These are phyloP conservation scores for Trematomus bernacchii DNA, from an alignment of 2,797 vertebrate genomes.

Conservation along the genomic window DNA sequence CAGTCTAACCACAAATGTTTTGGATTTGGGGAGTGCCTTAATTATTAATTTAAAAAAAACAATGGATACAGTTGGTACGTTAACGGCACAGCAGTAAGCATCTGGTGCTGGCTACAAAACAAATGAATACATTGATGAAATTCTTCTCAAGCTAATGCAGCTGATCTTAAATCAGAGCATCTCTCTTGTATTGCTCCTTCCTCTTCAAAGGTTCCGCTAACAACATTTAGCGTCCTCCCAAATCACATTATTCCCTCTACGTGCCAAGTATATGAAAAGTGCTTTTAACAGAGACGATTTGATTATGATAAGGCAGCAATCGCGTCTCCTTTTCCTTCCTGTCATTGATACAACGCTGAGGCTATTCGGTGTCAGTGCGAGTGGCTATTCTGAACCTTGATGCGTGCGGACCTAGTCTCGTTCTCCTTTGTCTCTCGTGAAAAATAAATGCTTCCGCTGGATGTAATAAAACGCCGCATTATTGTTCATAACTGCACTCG, in stretches of 20 bases:
- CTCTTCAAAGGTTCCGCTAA: conserved; percentile 43
- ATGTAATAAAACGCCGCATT: conserved; percentile 86
- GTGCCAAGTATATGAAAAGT: conserved; percentile 60
- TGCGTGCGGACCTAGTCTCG: conserved; percentile 50
- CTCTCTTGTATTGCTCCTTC: conserved; percentile 28
- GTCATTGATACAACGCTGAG: conserved; percentile 44
- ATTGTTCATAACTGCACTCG: conserved; percentile 84
- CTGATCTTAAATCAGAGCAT: conserved; percentile 53
- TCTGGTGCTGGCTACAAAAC: conserved; percentile 24
- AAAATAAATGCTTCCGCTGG: conserved; percentile 87
- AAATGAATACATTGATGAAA: conserved; percentile 45
- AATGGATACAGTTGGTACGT: conserved; percentile 9
- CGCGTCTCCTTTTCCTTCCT: conserved; percentile 70
- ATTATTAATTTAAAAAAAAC: conserved; percentile 21
- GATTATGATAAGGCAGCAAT: conserved; percentile 62
- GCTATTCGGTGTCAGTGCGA: conserved; percentile 71
- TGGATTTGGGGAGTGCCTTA: conserved; percentile 43
- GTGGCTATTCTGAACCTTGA: conserved; percentile 59
- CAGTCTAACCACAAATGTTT: conserved; percentile 61
- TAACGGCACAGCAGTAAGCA: conserved; percentile 29
- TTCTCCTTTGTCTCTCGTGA: conserved; percentile 83
- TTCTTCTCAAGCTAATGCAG: conserved; percentile 34
- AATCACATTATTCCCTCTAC: conserved; percentile 40
- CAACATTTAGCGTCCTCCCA: conserved; percentile 54
- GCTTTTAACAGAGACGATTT: conserved; percentile 54